Evolutionary conservation across 2,888 invertebrate genomes (phyloP).

Genomic region (Dysmachus trigonus): DNA sequence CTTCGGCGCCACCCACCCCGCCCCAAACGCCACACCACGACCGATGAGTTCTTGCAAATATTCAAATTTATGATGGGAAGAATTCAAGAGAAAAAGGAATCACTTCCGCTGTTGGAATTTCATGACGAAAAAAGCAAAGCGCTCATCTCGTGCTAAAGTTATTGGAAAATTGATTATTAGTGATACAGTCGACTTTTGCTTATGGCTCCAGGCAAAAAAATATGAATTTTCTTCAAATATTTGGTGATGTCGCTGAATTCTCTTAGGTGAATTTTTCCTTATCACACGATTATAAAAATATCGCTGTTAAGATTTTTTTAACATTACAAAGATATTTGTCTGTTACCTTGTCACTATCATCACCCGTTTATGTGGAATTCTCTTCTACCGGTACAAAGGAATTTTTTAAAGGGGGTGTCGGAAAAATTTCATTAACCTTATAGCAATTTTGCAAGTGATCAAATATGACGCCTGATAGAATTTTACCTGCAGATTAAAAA

Average conservation of each 20-base stretch:
- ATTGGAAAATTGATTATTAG: background rate
- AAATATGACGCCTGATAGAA: no score
- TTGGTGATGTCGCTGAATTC: background rate
- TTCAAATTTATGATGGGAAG: constrained; percentile 33
- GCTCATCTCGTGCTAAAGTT: background rate
- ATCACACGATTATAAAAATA: background rate
- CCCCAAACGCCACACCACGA: background rate
- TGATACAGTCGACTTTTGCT: background rate
- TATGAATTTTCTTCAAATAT: background rate
- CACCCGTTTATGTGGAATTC: no score
- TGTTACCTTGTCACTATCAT: no score
- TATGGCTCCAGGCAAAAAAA: background rate
- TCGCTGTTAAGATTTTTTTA: background rate
- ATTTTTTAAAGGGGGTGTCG: no score
- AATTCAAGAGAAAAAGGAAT: constrained; percentile 17
- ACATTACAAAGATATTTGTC: background rate
- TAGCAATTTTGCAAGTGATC: no score
- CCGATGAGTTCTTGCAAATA: constrained; percentile 9
- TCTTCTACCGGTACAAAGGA: no score
- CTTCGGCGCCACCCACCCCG: background rate
- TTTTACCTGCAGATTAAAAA: no score
- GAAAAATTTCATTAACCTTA: no score
- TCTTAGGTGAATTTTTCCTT: background rate
- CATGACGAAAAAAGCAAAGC: background rate
- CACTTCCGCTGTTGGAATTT: constrained; percentile 20